Conservation (phyloP, 1,140 invertebrate species). For the Zaprionus tsacasi region DNA sequence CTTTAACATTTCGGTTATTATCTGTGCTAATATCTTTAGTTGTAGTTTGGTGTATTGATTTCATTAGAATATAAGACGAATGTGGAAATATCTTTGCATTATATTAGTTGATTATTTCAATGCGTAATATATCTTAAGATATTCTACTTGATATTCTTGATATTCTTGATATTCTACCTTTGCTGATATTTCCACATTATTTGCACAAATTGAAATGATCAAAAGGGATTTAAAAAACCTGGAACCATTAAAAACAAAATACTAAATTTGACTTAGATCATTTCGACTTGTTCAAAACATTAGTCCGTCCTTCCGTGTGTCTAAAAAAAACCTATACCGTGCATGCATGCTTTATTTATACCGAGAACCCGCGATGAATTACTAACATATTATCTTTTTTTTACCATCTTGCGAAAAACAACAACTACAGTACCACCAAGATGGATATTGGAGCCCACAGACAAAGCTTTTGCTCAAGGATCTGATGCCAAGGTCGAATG, state of each 20-base stretch:
- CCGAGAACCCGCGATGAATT: conserved; percentile 17
- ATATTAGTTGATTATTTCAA: background rate
- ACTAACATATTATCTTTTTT: conserved; percentile 69
- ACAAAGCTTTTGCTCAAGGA: conserved; percentile 97
- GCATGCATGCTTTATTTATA: conserved; percentile 57
- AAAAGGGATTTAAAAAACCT: background rate
- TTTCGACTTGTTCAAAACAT: conserved; percentile 48
- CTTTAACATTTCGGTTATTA: conserved; percentile 70
- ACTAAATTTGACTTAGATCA: conserved; percentile 10
- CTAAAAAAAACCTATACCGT: conserved; percentile 12
- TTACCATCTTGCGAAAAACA: background rate
- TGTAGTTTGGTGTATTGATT: conserved; percentile 71
- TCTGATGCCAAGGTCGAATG: conserved; percentile 97
- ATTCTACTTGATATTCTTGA: background rate
- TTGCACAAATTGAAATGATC: conserved; percentile 60
- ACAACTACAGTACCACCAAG: conserved; percentile 93
- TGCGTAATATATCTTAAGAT: background rate
- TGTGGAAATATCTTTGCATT: conserved; percentile 45
- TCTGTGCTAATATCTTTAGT: conserved; percentile 61
- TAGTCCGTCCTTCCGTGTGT: conserved; percentile 71
- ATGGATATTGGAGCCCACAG: conserved; percentile 97
- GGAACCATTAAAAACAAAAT: background rate
- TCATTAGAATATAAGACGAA: conserved; percentile 43
- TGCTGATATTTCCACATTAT: conserved; percentile 52
- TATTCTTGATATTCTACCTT: too few species aligned